Evolutionary conservation across 2,888 invertebrate genomes (phyloP).

Genomic region (Ophion ventricosus): DNA sequence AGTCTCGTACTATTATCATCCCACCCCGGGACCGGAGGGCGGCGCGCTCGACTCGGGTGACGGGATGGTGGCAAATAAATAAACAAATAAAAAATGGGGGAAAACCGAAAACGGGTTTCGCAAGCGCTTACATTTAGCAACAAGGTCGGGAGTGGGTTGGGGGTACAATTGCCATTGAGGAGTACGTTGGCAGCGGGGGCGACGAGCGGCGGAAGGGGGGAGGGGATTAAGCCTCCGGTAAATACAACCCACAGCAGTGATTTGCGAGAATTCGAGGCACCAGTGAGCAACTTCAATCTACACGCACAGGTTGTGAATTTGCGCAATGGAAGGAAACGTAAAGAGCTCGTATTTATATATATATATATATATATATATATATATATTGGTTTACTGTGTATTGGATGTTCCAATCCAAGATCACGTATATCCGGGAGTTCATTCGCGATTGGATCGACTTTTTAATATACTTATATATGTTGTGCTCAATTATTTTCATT

Average conservation of each 20-base stretch:
- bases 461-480: too few relatives aligned
- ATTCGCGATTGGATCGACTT: background rate
- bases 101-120: background rate
- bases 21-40: background rate
- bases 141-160: background rate
- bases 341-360: background rate
- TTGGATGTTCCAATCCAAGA: background rate
- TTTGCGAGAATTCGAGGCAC: slow-evolving; percentile 59
- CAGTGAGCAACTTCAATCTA: slow-evolving; percentile 7
- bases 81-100: slow-evolving; percentile 16
- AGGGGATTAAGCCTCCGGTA: background rate
- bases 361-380: too few relatives aligned
- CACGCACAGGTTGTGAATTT: slow-evolving; percentile 1
- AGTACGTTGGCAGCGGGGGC: background rate
- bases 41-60: background rate
- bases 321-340: background rate
- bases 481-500: too few relatives aligned
- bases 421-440: background rate
- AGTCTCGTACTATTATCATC: slow-evolving; percentile 4
- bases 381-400: background rate
- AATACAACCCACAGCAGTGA: slow-evolving; percentile 47
- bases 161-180: background rate
- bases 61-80: slow-evolving; percentile 8
- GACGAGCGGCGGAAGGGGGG: background rate
- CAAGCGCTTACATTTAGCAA: background rate